Evolutionary conservation across 1,140 invertebrate species (phyloP).

Genomic region (Brachionus paranguensis): DNA sequence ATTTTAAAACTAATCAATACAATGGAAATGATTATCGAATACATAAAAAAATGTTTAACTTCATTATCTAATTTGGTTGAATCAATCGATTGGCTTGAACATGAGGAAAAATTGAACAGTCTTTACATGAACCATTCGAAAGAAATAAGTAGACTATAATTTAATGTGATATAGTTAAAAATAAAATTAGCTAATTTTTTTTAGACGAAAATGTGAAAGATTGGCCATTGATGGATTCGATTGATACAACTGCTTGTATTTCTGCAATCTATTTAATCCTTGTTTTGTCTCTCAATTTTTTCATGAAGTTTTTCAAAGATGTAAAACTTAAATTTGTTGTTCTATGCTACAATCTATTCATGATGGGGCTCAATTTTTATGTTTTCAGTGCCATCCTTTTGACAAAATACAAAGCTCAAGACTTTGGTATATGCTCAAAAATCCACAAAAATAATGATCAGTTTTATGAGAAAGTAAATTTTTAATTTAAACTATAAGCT

Average conservation of each 20-base stretch:
- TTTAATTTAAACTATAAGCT: background rate
- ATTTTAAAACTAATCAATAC: background rate
- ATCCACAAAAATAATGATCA: background rate
- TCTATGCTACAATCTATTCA: background rate
- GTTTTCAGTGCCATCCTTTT: background rate
- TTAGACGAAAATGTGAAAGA: background rate
- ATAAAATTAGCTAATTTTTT: background rate
- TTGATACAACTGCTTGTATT: background rate
- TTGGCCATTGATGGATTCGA: slow-evolving; percentile 13
- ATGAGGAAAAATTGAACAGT: background rate
- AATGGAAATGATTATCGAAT: background rate
- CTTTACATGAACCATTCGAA: background rate
- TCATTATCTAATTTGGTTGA: background rate
- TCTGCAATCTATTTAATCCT: background rate
- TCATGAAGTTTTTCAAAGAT: slow-evolving; percentile 6
- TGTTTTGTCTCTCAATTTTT: background rate
- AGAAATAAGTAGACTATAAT: background rate
- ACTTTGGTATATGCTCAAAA: background rate
- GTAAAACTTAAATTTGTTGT: slow-evolving; percentile 16
- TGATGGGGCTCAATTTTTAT: slow-evolving; percentile 12
- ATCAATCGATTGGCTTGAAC: background rate
- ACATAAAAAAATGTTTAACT: background rate
- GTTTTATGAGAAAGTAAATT: background rate
- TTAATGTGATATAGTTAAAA: background rate
- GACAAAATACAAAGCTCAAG: background rate